Base-by-base conservation (phyloP, 2,113 vertebrate genomes). In the Mormoops blainvillei region DNA sequence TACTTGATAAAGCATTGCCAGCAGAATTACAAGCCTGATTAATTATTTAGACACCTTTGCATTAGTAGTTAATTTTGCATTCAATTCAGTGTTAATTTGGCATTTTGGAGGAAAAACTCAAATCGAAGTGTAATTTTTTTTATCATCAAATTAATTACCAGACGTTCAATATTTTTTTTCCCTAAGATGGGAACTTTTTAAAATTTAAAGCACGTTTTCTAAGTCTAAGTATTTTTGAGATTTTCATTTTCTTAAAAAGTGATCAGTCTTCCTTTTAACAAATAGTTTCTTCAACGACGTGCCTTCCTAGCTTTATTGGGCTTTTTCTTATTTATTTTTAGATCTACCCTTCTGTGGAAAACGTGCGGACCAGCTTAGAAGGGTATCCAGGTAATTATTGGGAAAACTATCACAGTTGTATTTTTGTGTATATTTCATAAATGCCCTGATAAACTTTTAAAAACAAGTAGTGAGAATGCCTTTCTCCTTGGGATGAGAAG, bases 361-460 rank as follows among this genome's bases (percentile, higher is more conserved):
- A 99, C 58, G 99, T 99, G 93, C 99, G 99, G 86, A 99, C 98
- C 54, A 99, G 99, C 98, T 98, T 99, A 97, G 99, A 99, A 98
- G 99, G 99, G 11, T 99, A 99, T 96, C 99, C 99, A 61, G 99
- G 99, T 99, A 98, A 98, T 97, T 87, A 8, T 33, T 91, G 14
- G 94, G 80, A 38, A 31, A 19, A 26, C 45, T 24, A 15, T 50
- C 45, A 52, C 1, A 1, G 16, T 20, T 68, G 54, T 18, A 14
- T 48, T 19, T 95, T 38, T 77, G 41, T 82, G 38, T 63, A 2
- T 71, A 2, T 83, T 86, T 65, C 56, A 11, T 28, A 88, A 70
- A 38, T 61, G 33, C 48, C 58, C n/a, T 63, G 20, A 43, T 54
- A 68, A 61, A 89, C 67, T 61, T 89, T 43, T 85, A 58, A 36